Conservation (phyloP, 92 coral and sea anemone species). For the Parazoanthus atlanticus region DNA sequence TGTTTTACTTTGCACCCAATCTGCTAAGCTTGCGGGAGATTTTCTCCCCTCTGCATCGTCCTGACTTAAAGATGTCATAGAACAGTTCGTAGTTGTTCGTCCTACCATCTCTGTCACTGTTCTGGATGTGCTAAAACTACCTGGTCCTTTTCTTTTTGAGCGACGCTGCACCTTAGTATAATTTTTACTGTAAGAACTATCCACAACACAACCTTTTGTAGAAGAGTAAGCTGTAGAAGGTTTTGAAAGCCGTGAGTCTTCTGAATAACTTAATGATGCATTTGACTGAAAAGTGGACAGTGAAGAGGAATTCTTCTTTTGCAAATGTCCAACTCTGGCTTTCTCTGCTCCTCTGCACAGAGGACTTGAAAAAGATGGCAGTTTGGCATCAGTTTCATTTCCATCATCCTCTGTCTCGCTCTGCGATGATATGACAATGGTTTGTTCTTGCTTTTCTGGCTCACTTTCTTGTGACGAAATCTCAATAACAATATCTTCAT, state of each 20-base stretch:
- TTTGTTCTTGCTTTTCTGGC: slow-evolving; percentile 29
- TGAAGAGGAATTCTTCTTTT: not conserved
- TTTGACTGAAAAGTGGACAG: not conserved
- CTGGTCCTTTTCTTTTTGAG: not conserved
- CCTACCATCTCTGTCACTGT: not conserved
- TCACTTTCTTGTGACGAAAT: slow-evolving; percentile 54
- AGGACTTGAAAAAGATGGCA: not conserved
- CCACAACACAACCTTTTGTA: not conserved
- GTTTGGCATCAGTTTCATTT: not conserved
- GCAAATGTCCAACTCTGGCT: not conserved
- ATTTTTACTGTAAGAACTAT: not conserved
- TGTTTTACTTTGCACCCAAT: not conserved
- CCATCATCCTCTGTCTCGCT: slow-evolving; percentile 48
- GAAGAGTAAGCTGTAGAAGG: not conserved
- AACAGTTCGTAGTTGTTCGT: not conserved
- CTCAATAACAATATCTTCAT: slow-evolving; percentile 38
- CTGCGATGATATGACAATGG: slow-evolving; percentile 58
- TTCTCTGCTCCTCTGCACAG: not conserved
- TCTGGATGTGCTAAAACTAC: not conserved
- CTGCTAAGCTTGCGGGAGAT: not conserved
- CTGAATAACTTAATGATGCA: not conserved
- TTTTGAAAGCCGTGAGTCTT: not conserved
- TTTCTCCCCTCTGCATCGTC: not conserved
- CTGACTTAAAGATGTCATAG: not conserved
- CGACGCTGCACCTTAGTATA: not conserved